These are phyloP conservation scores for Nomada lathburiana DNA, from an alignment of 2,888 invertebrate species.

Conservation along the genomic window DNA sequence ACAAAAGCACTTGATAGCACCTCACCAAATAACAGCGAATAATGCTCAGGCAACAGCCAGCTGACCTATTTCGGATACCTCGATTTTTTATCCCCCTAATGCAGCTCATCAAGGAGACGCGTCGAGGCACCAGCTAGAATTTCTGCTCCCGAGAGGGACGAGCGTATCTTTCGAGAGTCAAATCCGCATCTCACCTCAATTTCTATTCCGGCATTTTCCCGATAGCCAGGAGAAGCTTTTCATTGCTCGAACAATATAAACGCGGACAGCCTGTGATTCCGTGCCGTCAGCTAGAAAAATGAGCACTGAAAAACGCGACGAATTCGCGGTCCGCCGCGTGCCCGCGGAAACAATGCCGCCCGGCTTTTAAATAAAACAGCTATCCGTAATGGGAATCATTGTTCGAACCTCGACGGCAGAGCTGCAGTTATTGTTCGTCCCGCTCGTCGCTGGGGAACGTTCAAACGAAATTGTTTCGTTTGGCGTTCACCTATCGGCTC, in stretches of 20 bases:
- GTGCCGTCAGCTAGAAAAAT: conserved; percentile 5
- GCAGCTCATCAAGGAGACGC: background rate
- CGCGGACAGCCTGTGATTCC: conserved; percentile 8
- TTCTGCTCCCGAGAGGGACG: background rate
- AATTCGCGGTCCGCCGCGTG: conserved; percentile 50
- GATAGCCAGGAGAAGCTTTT: conserved; percentile 36
- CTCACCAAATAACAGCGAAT: too few relatives aligned
- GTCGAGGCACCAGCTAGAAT: background rate
- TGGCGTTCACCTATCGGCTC: conserved; percentile 8
- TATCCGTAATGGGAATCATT: conserved; percentile 58
- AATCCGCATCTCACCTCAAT: background rate
- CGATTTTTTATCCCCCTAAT: too few relatives aligned
- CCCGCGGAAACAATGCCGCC: conserved; percentile 44
- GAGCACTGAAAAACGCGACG: conserved; percentile 27
- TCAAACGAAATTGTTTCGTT: conserved; percentile 39
- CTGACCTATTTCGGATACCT: background rate
- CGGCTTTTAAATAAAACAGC: conserved; percentile 55
- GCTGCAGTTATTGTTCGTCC: conserved; percentile 31
- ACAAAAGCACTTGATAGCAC: too few relatives aligned
- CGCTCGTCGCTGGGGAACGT: conserved; percentile 28
- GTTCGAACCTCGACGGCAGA: conserved; percentile 25
- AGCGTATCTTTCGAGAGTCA: background rate
- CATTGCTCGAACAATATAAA: conserved; percentile 49
- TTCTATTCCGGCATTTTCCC: background rate
- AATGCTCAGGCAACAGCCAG: background rate